Base-by-base conservation (phyloP, 2,888 invertebrate species). In the Diplazon laetatorius region DNA sequence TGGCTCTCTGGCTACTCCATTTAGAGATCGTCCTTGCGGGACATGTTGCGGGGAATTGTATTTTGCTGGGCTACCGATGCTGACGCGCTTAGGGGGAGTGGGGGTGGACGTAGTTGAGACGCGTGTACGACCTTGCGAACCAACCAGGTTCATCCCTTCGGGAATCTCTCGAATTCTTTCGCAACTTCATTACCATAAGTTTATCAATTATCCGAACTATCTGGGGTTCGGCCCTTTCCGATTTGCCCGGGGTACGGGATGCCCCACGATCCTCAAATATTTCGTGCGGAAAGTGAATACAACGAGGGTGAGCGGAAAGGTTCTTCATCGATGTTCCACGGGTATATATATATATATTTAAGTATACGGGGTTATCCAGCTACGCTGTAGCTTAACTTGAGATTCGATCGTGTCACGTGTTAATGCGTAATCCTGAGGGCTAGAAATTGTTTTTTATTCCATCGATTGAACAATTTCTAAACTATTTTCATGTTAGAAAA, bases 141-240 rank as follows among this genome's bases (percentile, higher is more conserved):
- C 55, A 37, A 14, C 55, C 6, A 30, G 37, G 25, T 10, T 10
- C 55, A 57, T 55, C 9, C 63, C n/a, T 12, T 5, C 25, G 39
- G 10, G 37, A 57, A 65, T 71, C 48, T 35, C 57, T 46, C 59
- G 59, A 63, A 76, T 82, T 81, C 74, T 74, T 76, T 12, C 35
- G 0, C 66, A 82, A 80, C 75, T 81, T 69, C 66, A 75, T 78
- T 80, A 76, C 44, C 72, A 59, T 66, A 74, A 79, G 79, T 69
- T 72, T 78, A 80, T 80, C 78, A 72, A 73, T 73, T 73, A 65
- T 65, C 72, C 48, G 25, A 44, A 68, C 55, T 68, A 55, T 55
- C 55, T 18, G 39, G 4, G 39, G 35, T 39, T 18, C 59, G 18
- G 20, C 10, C n/a, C 6, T 20, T 59, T 59, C 18, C 12, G 18